A percentile compares a stretch with the other conserved stretches of the same genome.
Evolutionary conservation across 1,140 invertebrate species (phyloP).

Genomic region (Drosophila eugracilis): DNA sequence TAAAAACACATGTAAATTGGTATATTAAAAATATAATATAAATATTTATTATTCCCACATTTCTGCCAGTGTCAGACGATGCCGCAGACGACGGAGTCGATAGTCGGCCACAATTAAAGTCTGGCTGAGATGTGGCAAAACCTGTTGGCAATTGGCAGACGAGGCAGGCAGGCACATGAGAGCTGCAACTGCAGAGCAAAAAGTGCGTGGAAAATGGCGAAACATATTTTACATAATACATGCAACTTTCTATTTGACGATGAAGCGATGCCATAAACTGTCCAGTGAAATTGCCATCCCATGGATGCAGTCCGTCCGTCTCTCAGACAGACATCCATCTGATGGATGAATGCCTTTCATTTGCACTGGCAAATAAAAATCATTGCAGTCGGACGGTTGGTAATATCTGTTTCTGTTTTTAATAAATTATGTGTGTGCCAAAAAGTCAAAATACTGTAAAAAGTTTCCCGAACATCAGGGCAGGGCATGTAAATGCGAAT

Average conservation of each 20-base stretch:
- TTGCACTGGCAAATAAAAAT: conserved; percentile 44
- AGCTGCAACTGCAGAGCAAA: conserved; percentile 47
- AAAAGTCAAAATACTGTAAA: conserved; percentile 52
- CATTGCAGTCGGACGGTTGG: conserved; percentile 20
- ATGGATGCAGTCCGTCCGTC: conserved; percentile 31
- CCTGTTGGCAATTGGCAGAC: conserved; percentile 49
- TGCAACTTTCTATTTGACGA: conserved; percentile 71
- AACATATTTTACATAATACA: conserved; percentile 67
- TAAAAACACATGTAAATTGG: too few relatives aligned
- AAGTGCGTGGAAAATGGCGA: conserved; percentile 39
- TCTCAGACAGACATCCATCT: background rate
- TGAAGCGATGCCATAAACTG: conserved; percentile 36
- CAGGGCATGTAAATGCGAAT: conserved; percentile 43
- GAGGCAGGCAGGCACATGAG: conserved; percentile 37
- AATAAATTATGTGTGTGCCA: conserved; percentile 56
- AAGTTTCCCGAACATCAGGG: conserved; percentile 25
- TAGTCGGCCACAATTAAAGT: conserved; percentile 62
- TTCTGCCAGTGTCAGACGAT: conserved; percentile 24
- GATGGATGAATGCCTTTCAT: conserved; percentile 62
- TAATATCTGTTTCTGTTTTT: conserved; percentile 35
- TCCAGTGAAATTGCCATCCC: conserved; percentile 19
- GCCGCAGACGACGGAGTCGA: conserved; percentile 25
- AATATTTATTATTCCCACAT: background rate
- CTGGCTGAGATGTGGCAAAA: conserved; percentile 53
- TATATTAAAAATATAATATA: too few relatives aligned